Evolutionary conservation across 2,797 vertebrate genomes (phyloP), one percentile per base, ranked within the genome.

Genomic region (Apodemus agrarius): DNA sequence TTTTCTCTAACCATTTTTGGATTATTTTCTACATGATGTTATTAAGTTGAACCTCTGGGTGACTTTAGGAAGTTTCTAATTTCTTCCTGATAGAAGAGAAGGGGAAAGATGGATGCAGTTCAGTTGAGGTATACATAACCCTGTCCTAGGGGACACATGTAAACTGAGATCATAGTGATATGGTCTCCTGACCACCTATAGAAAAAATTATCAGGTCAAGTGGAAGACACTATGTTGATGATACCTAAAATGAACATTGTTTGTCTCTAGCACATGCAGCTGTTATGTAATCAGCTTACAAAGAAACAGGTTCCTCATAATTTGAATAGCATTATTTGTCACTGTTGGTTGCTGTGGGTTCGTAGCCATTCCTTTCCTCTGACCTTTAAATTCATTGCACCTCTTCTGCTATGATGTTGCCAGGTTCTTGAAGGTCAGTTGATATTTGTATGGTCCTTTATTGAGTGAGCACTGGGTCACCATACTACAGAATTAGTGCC

Each of bases 61-160:
- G 10, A 6, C 1, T 8, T 80, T 54, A 80, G 59, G 19, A 81
- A 88, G 16, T 54, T 72, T 72, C 65, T 85, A 7, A 40, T 88
- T 63, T 80, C 1, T 7, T 88, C 10, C 16, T 80, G 67, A 12
- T 37, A 46, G 65, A 59, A 76, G 14, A 43, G 34, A 92, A 75
- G 49, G 40, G 24, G 14, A 93, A 82, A 72, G 1, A 49, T 4
- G 13, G 3, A 37, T n/a, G 1, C 31, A 79, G 1, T n/a, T 26
- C 0, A 9, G 29, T 75, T 8, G 6, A 22, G 37, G 37, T 4
- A 0, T 40, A n/a, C 9, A 49, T n/a, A 69, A 11, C 19, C 29
- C n/a, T 61, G 0, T 63, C 8, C n/a, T 21, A n/a, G 37, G 83
- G 67, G 57, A 69, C 26, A 21, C 29, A 79, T 37, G 63, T 13